Conservation (phyloP, 1,140 invertebrate species). For the Aricia agestis region DNA sequence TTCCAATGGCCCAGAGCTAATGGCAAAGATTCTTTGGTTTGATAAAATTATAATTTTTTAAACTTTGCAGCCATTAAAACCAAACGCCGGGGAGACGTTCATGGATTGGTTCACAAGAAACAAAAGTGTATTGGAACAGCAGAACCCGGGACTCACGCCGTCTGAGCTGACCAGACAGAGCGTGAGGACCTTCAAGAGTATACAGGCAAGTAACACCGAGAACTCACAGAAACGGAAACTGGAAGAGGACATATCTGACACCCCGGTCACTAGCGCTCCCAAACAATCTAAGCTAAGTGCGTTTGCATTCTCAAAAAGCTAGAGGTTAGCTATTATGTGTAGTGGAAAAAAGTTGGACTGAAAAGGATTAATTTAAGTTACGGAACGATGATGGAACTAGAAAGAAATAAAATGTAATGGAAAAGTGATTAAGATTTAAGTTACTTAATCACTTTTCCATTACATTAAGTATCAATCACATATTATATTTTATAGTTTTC, state of each 20-base stretch:
- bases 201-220: constrained; percentile 38
- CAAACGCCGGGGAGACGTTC: constrained; percentile 68
- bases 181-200: constrained; percentile 74
- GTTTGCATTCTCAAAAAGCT: constrained; percentile 66
- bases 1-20: too few species aligned
- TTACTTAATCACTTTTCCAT: too few species aligned
- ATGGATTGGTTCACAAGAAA: constrained; percentile 78
- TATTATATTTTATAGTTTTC: too few species aligned
- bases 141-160: constrained; percentile 75
- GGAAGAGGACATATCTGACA: constrained; percentile 41
- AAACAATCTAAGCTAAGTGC: constrained; percentile 73
- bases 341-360: too few species aligned
- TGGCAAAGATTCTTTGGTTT: background rate
- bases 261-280: constrained; percentile 42
- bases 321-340: too few species aligned
- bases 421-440: too few species aligned
- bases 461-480: too few species aligned
- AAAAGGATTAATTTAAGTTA: too few species aligned
- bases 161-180: constrained; percentile 76
- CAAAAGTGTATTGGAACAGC: constrained; percentile 72
- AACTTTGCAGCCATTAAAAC: constrained; percentile 43
- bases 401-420: too few species aligned
- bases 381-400: too few species aligned
- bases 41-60: constrained; percentile 14
- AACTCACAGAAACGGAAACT: constrained; percentile 57